Evolutionary conservation across 2,797 vertebrate species (phyloP).

Genomic region (Coregonus sp.): DNA sequence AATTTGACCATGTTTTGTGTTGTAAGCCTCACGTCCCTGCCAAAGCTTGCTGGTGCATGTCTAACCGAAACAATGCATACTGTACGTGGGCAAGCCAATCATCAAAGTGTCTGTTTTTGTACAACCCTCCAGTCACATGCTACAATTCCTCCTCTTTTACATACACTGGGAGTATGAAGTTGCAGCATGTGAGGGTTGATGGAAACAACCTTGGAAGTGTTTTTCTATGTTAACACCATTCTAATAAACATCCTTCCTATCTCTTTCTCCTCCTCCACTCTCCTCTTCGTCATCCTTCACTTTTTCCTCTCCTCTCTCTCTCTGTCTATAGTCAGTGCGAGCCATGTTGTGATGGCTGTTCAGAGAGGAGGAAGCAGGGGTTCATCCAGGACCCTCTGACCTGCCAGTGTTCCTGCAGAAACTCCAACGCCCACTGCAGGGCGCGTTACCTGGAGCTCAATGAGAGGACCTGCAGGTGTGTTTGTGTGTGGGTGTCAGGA

Average conservation of each 20-base stretch:
- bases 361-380: conserved; percentile 92
- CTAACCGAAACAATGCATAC: conserved; percentile 37
- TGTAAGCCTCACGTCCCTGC: conserved; percentile 49
- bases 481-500: conserved; percentile 53
- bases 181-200: conserved; percentile 28
- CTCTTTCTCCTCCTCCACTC: conserved; percentile 40
- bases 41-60: conserved; percentile 60
- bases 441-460: conserved; percentile 97
- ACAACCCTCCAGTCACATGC: conserved; percentile 51
- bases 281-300: too few relatives aligned
- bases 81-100: conserved; percentile 42
- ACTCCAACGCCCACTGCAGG: conserved; percentile 95
- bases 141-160: conserved; percentile 5
- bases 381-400: conserved; percentile 95
- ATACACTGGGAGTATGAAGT: conserved; percentile 32
- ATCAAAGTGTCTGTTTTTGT: conserved; percentile 41
- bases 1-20: conserved; percentile 23
- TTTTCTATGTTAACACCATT: conserved; percentile 31
- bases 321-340: conserved; percentile 82
- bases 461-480: conserved; percentile 98
- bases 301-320: conserved; percentile 62
- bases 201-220: conserved; percentile 30
- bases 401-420: conserved; percentile 98
- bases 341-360: conserved; percentile 90
- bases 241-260: conserved; percentile 72